Evolutionary conservation across 2,888 invertebrate species (phyloP), one percentile per base, ranked within the genome.

Genomic region (Dryobota labecula): DNA sequence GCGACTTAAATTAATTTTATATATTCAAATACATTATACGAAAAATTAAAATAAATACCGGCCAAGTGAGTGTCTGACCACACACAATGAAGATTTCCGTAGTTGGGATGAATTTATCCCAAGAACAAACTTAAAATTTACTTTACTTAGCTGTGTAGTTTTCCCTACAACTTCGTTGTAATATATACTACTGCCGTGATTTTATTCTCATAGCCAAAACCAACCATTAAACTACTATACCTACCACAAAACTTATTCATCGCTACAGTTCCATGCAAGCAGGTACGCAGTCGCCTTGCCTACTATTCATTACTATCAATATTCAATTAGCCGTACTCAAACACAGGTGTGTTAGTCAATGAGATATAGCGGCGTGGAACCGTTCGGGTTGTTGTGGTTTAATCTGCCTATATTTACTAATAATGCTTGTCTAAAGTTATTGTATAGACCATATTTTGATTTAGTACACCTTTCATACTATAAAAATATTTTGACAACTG

Each of bases 381-480:
- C 88, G 72, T 70, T 49, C 85, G 74, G 73, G 74, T 86, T 93
- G 93, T 92, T 93, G 90, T 91, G 88, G 83, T 91, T 90, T 81
- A 87, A 88, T 87, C 89, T 87, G 79, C 82, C 83, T 89, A 86
- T 88, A 92, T 94, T 94, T 94, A 94, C 92, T 91, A 94, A 94
- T 90, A 92, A 80, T 86, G 83, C 84, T 89, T 86, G 88, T 76
- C 88, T 92, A 91, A 88, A 86, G 86, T 89, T 84, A 91, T 92
- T 86, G 84, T 84, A 67, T 68, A 70, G 90, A 90, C 89, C 64
- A 80, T 93, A 92, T 94, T 94, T 90, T 92, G 92, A 89, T 92
- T 89, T 83, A 76, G 77, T 80, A 76, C 84, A 81, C 86, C 88
- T 90, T 89, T 88, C 87, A 88, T 90, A 90, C 87, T 88, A 86